Percentiles rank a stretch among this genome's conserved stretches.
Conservation (phyloP, 2,113 vertebrate genomes). For the Helogale parvula region DNA sequence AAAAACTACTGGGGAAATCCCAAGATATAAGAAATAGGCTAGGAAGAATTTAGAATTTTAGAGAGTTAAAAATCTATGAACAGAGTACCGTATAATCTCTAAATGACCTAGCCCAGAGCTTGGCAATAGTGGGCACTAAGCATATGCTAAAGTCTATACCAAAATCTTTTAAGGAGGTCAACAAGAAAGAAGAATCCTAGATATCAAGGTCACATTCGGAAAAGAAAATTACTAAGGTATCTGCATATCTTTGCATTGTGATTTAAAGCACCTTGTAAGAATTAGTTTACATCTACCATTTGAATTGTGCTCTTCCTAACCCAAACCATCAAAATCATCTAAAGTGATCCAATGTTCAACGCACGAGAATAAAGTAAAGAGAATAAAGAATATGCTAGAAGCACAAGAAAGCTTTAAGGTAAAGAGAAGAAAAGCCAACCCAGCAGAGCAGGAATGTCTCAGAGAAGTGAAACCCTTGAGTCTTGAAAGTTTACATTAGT, state of each 20-base stretch:
- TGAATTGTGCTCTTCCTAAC: neutral
- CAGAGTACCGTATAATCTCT: neutral
- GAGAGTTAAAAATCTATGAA: neutral
- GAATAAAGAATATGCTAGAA: conserved; percentile 35
- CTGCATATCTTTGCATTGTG: neutral
- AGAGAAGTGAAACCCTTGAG: neutral
- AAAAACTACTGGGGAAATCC: neutral
- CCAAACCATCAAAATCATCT: conserved; percentile 45
- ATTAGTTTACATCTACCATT: neutral
- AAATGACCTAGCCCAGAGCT: neutral
- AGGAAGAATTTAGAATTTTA: neutral
- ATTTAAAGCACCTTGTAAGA: conserved; percentile 31
- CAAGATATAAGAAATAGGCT: neutral
- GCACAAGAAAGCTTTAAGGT: conserved; percentile 23
- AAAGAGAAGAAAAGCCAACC: conserved; percentile 7
- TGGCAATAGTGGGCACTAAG: neutral
- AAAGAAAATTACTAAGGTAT: neutral
- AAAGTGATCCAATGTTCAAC: neutral
- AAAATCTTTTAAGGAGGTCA: conserved; percentile 15
- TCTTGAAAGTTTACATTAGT: neutral
- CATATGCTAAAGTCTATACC: neutral
- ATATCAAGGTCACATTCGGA: neutral
- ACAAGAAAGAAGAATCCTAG: neutral
- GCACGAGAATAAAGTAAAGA: neutral
- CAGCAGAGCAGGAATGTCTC: neutral